Conservation (phyloP, 2,113 vertebrate species). For the Urocynchramus pylzowi region DNA sequence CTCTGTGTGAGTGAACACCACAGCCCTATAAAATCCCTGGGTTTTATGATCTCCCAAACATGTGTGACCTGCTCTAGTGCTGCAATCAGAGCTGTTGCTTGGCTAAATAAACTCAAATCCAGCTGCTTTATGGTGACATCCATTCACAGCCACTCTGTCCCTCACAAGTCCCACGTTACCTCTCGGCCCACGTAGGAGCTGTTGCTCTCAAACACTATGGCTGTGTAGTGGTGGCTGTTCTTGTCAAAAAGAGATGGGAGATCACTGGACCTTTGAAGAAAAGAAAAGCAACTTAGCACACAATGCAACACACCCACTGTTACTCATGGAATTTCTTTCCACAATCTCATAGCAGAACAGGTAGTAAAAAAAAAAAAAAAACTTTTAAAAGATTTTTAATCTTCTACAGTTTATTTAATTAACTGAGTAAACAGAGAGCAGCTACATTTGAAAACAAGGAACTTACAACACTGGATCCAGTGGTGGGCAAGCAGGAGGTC, state of each 20-base stretch:
- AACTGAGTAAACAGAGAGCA: background rate
- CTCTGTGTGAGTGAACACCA: background rate
- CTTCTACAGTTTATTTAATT: background rate
- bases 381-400: background rate
- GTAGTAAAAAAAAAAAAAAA: background rate
- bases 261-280: slow-evolving; percentile 65
- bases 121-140: background rate
- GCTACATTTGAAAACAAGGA: background rate
- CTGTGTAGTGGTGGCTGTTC: slow-evolving; percentile 68
- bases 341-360: background rate
- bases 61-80: background rate
- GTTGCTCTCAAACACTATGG: slow-evolving; percentile 77
- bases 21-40: background rate
- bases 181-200: slow-evolving; percentile 82
- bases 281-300: background rate
- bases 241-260: slow-evolving; percentile 65
- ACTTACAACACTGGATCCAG: slow-evolving; percentile 80
- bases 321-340: background rate
- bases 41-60: background rate
- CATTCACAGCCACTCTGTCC: background rate
- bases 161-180: slow-evolving; percentile 45
- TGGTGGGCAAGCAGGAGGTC: slow-evolving; percentile 77
- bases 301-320: background rate
- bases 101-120: background rate
- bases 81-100: background rate